Evolutionary conservation across 2,797 vertebrate genomes (phyloP).

Genomic region (Moxostoma hubbsi): DNA sequence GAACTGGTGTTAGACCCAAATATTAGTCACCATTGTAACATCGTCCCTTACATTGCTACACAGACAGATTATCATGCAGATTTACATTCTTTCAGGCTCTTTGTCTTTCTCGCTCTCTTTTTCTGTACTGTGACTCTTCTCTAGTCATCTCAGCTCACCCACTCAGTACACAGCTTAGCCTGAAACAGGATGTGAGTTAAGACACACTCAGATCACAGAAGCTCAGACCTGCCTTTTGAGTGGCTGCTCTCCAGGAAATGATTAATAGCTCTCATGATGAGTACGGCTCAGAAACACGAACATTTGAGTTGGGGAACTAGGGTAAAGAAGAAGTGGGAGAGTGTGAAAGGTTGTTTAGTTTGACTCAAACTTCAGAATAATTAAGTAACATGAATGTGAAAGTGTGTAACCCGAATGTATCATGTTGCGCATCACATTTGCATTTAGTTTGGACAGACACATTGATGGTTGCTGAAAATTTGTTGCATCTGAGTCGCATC

Average conservation of each 20-base stretch:
- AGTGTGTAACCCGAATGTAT: too few species aligned
- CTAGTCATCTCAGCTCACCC: slow-evolving; percentile 25
- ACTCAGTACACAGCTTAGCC: slow-evolving; percentile 24
- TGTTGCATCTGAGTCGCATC: too few species aligned
- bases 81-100: slow-evolving; percentile 8
- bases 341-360: background rate
- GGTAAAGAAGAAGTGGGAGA: slow-evolving; percentile 2
- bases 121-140: slow-evolving; percentile 14
- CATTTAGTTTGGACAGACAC: too few species aligned
- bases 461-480: too few species aligned
- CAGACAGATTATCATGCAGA: background rate
- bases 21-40: slow-evolving; percentile 47
- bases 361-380: background rate
- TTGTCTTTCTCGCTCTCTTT: slow-evolving; percentile 1
- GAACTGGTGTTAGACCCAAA: slow-evolving; percentile 60
- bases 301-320: slow-evolving; percentile 14
- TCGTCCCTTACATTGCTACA: background rate
- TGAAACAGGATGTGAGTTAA: slow-evolving; percentile 70
- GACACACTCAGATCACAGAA: slow-evolving; percentile 59
- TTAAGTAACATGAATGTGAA: background rate
- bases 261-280: slow-evolving; percentile 59
- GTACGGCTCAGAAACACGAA: slow-evolving; percentile 5
- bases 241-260: slow-evolving; percentile 64
- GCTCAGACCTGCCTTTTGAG: slow-evolving; percentile 50
- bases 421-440: too few species aligned